Percentiles rank a stretch among this genome's conserved stretches.
These are phyloP conservation scores for Theretra japonica DNA, from an alignment of 2,888 invertebrate genomes.

Conservation along the genomic window DNA sequence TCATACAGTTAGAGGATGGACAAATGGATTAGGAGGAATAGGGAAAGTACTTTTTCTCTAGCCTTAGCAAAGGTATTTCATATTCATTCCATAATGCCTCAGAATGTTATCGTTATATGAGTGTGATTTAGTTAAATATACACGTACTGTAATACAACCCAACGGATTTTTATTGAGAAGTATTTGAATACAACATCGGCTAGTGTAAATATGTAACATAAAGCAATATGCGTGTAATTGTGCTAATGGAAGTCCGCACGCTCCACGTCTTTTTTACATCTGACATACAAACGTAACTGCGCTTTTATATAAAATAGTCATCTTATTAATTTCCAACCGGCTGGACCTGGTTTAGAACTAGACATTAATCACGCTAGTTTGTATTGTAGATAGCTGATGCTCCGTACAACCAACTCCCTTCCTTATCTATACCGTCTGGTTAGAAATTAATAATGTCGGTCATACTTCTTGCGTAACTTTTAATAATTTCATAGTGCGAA, in stretches of 20 bases:
- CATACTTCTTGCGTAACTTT: background rate
- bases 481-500: background rate
- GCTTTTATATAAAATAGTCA: background rate
- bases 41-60: too few relatives aligned
- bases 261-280: background rate
- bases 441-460: conserved; percentile 1
- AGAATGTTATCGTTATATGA: too few relatives aligned
- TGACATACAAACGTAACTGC: background rate
- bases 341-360: conserved; percentile 43
- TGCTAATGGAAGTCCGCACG: background rate
- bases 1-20: too few relatives aligned
- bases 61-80: too few relatives aligned
- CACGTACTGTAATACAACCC: too few relatives aligned
- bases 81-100: too few relatives aligned
- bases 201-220: too few relatives aligned
- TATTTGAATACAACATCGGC: too few relatives aligned
- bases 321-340: conserved; percentile 30
- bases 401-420: conserved; percentile 39
- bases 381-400: conserved; percentile 44
- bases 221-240: background rate
- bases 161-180: too few relatives aligned
- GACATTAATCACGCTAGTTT: conserved; percentile 45
- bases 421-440: background rate
- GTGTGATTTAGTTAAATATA: too few relatives aligned
- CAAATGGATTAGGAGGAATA: too few relatives aligned